Percentiles rank a stretch among this genome's conserved stretches.
Conservation (phyloP, 1,140 invertebrate species). For the Ceratosolen solmsi region DNA sequence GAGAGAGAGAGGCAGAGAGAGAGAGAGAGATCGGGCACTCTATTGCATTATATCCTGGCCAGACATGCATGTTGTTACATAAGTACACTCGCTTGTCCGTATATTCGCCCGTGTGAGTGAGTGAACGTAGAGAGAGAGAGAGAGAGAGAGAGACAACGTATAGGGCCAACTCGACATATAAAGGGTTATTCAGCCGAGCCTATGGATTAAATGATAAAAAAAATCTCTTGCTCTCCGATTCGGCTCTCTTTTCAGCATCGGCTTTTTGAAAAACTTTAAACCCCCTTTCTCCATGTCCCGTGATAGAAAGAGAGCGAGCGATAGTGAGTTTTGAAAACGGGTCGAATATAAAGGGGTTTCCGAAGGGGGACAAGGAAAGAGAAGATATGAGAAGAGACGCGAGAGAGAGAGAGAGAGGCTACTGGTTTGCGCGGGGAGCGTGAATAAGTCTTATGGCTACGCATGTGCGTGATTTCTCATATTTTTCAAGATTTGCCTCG, state of each 20-base stretch:
- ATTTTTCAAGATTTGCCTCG: conserved; percentile 73
- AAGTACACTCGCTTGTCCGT: not conserved
- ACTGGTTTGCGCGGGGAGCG: conserved; percentile 42
- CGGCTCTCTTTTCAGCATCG: conserved; percentile 51
- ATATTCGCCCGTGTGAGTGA: not conserved
- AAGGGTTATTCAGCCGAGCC: conserved; percentile 71
- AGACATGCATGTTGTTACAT: conserved; percentile 32
- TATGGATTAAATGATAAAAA: conserved; percentile 73
- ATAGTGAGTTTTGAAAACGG: conserved; percentile 23
- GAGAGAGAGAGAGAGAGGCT: conserved; percentile 51
- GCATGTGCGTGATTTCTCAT: conserved; percentile 66
- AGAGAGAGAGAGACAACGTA: conserved; percentile 15
- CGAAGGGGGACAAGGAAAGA: conserved; percentile 53
- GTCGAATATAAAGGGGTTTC: not conserved
- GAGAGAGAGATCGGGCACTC: conserved; percentile 57
- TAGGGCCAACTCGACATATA: conserved; percentile 57
- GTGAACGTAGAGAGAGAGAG: conserved; percentile 34
- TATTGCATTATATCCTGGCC: conserved; percentile 57
- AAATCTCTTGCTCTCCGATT: conserved; percentile 7
- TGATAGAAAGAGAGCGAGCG: conserved; percentile 24
- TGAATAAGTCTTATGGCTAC: conserved; percentile 44
- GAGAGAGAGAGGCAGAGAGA: not conserved
- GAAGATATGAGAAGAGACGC: conserved; percentile 47
- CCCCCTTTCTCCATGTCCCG: conserved; percentile 55
- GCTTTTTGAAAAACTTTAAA: conserved; percentile 73